Conservation (phyloP, 2,797 vertebrate genomes). For the Carcharodon carcharias region DNA sequence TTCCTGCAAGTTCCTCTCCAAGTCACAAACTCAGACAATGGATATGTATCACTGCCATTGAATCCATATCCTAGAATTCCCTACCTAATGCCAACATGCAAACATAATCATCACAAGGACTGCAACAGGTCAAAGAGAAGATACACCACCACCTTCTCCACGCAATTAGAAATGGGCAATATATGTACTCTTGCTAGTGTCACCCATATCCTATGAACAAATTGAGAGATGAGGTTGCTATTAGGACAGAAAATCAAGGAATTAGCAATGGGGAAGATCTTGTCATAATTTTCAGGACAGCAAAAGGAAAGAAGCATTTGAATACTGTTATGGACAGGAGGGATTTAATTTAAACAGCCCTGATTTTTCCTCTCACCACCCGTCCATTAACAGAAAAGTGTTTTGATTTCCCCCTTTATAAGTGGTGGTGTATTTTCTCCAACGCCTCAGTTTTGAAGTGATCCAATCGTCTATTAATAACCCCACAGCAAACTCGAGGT, state of each 20-base stretch:
- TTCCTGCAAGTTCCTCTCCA: not conserved
- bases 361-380: too few species aligned
- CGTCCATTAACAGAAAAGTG: too few species aligned
- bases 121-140: not conserved
- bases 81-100: not conserved
- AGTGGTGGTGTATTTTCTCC: too few species aligned
- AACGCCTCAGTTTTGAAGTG: too few species aligned
- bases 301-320: not conserved
- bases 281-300: not conserved
- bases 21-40: not conserved
- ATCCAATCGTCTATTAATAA: too few species aligned
- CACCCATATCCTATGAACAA: not conserved
- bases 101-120: not conserved
- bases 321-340: not conserved
- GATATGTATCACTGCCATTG: not conserved
- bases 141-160: not conserved
- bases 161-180: not conserved
- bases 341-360: too few species aligned
- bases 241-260: not conserved
- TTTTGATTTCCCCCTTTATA: too few species aligned
- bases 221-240: not conserved
- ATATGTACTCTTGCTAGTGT: not conserved
- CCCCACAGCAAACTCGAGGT: too few species aligned
- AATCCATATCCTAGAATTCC: not conserved
- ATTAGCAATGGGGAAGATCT: not conserved